phyloP scores from a whole-genome alignment of 2,888 invertebrate species.

The Yponomeuta cagnagella region DNA sequence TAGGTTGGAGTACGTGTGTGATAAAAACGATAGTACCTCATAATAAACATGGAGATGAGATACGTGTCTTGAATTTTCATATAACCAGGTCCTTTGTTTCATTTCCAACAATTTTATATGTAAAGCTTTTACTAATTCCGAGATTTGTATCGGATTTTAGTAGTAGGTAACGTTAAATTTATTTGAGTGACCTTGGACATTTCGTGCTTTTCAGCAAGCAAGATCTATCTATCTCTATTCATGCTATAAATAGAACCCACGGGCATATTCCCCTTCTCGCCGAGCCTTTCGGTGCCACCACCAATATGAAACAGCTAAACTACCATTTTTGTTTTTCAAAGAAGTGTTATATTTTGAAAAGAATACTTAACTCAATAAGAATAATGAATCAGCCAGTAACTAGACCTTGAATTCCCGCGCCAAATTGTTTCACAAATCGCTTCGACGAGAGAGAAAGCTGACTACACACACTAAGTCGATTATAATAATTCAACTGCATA shows the following conservation, averaged over 20 bases:
- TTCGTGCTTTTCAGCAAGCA: no score
- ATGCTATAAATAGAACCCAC: no score
- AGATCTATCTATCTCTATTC: no score
- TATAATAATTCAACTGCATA: slow-evolving; percentile 16
- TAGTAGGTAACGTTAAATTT: no score
- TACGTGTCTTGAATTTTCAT: slow-evolving; percentile 7
- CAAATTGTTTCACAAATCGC: neutral
- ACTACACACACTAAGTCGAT: neutral
- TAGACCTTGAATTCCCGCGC: neutral
- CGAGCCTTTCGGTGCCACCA: no score
- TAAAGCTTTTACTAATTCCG: no score
- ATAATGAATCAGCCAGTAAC: neutral
- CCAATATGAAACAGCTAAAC: no score
- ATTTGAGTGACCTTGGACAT: no score
- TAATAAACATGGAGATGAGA: slow-evolving; percentile 1
- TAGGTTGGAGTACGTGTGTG: slow-evolving; percentile 14
- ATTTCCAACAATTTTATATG: neutral
- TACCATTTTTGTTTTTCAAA: no score
- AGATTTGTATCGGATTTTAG: no score
- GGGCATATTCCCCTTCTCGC: no score
- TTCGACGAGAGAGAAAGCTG: neutral
- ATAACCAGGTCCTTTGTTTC: neutral
- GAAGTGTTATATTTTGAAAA: neutral
- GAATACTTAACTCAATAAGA: neutral
- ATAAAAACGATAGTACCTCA: slow-evolving; percentile 12